A percentile compares a stretch with the other conserved stretches of the same genome.
Evolutionary conservation across 2,113 vertebrate genomes (phyloP).

Genomic region (Nothobranchius kuhntae): DNA sequence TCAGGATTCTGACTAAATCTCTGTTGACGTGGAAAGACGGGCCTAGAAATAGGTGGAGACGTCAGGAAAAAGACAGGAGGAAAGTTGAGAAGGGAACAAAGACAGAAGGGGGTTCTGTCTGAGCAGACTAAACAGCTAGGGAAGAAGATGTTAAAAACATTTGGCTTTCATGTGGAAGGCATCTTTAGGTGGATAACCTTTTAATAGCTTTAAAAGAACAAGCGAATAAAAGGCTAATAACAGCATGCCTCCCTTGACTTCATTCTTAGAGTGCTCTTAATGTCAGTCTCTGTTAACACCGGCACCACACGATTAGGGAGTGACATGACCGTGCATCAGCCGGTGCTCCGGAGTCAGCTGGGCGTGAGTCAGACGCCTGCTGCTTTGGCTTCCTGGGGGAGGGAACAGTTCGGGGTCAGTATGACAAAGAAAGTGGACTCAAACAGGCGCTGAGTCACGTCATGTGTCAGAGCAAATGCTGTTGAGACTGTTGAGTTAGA

Average conservation of each 20-base stretch:
- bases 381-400: constrained; percentile 30
- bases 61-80: constrained; percentile 10
- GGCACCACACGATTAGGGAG: constrained; percentile 40
- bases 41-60: constrained; percentile 52
- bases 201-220: constrained; percentile 40
- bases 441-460: constrained; percentile 40
- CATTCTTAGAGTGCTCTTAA: constrained; percentile 42
- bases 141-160: constrained; percentile 3
- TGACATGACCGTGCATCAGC: constrained; percentile 46
- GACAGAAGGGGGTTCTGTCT: constrained; percentile 25
- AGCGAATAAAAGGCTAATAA: constrained; percentile 52
- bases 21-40: constrained; percentile 52
- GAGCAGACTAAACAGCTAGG: constrained; percentile 34
- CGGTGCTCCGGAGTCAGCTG: constrained; percentile 46
- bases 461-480: constrained; percentile 29
- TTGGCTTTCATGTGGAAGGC: constrained; percentile 1
- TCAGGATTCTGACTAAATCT: constrained; percentile 44
- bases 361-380: constrained; percentile 54
- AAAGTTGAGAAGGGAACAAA: constrained; percentile 37
- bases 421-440: constrained; percentile 44
- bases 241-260: constrained; percentile 16
- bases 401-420: constrained; percentile 35
- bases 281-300: constrained; percentile 53
- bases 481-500: constrained; percentile 7
- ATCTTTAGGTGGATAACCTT: constrained; percentile 3